Conservation (phyloP, 2,113 vertebrate species). For the Australoheros scitulus region DNA sequence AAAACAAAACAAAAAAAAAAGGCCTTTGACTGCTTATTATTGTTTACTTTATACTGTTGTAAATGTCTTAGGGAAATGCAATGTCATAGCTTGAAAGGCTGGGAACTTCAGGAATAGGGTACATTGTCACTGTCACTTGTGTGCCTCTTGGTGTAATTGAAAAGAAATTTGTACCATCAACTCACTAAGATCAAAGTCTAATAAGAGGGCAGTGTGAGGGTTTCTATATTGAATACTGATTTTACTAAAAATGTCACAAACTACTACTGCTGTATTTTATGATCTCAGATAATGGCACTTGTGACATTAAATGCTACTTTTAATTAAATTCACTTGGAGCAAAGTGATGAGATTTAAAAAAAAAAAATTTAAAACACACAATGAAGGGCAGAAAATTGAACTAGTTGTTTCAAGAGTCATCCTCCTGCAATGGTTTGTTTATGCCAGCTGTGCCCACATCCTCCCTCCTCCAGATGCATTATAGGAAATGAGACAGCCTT, state of each 20-base stretch:
- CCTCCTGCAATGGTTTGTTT: neutral
- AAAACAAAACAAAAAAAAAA: neutral
- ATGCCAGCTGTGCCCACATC: neutral
- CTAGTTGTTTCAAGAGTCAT: neutral
- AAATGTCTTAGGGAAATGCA: neutral
- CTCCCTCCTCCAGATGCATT: neutral
- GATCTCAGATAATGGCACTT: neutral
- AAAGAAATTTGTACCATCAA: neutral
- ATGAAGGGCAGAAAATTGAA: neutral
- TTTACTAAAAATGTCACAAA: neutral
- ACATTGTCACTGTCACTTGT: neutral
- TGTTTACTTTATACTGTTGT: neutral
- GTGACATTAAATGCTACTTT: neutral
- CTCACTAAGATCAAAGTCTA: neutral
- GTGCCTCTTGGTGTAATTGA: neutral
- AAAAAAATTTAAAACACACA: too few relatives aligned
- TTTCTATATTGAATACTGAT: neutral
- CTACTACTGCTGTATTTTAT: too few relatives aligned
- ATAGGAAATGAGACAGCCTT: neutral
- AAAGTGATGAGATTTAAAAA: too few relatives aligned
- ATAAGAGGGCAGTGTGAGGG: neutral
- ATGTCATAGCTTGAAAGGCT: neutral
- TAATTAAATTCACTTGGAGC: neutral
- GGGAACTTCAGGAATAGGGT: neutral
- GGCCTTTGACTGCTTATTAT: neutral